Conservation (phyloP, 2,113 vertebrate genomes). For the Callithrix jacchus region DNA sequence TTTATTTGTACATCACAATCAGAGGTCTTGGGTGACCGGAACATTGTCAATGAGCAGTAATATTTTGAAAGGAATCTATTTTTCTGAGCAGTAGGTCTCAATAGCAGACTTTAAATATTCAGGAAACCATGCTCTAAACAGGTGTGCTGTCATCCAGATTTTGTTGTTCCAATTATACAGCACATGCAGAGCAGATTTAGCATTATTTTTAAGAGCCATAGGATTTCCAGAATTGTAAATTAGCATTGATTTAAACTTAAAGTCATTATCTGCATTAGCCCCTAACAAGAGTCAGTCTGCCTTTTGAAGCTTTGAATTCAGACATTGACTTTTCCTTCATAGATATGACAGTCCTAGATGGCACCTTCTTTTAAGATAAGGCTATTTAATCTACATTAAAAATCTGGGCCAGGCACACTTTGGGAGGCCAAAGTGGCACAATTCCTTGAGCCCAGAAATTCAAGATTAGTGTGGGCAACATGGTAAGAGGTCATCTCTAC, state of each 20-base stretch:
- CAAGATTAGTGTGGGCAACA: too few relatives aligned
- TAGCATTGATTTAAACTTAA: neutral
- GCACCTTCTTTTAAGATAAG: neutral
- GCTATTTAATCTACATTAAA: neutral
- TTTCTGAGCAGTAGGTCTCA: neutral
- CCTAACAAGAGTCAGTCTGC: neutral
- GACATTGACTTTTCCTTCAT: too few relatives aligned
- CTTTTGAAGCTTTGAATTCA: neutral
- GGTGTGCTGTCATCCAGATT: neutral
- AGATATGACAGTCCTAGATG: neutral
- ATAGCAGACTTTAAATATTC: neutral
- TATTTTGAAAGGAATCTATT: neutral
- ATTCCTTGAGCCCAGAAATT: too few relatives aligned
- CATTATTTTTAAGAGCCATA: neutral
- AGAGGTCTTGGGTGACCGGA: neutral
- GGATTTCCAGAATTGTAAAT: neutral
- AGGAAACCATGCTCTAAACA: neutral
- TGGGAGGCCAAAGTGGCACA: too few relatives aligned
- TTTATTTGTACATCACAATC: neutral
- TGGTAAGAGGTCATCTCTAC: too few relatives aligned
- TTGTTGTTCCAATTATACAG: neutral
- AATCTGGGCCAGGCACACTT: too few relatives aligned
- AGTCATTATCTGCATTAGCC: neutral
- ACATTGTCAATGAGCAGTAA: neutral
- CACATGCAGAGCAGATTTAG: neutral